phyloP scores from a whole-genome alignment of 2,113 vertebrate species.

The Phalacrocorax aristotelis region DNA sequence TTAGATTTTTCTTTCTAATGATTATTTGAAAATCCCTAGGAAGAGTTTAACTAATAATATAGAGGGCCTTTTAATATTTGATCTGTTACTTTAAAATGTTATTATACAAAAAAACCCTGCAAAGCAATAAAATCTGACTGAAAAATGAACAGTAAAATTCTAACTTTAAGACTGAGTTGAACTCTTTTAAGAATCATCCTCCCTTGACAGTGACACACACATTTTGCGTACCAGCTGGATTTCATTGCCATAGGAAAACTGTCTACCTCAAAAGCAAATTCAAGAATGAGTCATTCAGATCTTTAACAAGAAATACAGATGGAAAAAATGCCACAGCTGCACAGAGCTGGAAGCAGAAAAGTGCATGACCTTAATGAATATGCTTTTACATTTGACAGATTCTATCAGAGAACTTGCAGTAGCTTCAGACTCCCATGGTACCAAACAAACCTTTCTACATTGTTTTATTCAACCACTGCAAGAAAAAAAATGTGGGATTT shows the following conservation, averaged over 20 bases:
- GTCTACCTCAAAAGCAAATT: conserved; percentile 40
- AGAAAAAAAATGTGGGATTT: not conserved
- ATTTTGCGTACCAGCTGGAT: not conserved
- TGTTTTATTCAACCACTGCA: not conserved
- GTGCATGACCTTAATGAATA: conserved; percentile 24
- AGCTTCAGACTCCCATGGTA: not conserved
- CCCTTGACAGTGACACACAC: not conserved
- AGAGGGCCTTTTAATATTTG: not conserved
- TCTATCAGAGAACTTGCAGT: not conserved
- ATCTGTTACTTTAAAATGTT: not conserved
- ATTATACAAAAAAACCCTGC: not conserved
- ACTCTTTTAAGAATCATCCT: not conserved
- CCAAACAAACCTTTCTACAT: not conserved
- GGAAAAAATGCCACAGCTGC: conserved; percentile 43
- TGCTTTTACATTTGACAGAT: conserved; percentile 22
- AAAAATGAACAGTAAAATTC: not conserved
- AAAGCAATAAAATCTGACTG: not conserved
- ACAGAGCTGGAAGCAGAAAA: conserved; percentile 32
- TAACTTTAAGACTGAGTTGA: not conserved
- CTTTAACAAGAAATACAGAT: conserved; percentile 31
- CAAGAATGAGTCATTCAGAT: conserved; percentile 33
- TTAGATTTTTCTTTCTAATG: not conserved
- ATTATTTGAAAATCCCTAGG: not conserved
- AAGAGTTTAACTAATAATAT: not conserved
- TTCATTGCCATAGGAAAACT: conserved; percentile 4